Evolutionary conservation across 2,888 invertebrate genomes (phyloP).

Genomic region (Sminthurinus aureus): DNA sequence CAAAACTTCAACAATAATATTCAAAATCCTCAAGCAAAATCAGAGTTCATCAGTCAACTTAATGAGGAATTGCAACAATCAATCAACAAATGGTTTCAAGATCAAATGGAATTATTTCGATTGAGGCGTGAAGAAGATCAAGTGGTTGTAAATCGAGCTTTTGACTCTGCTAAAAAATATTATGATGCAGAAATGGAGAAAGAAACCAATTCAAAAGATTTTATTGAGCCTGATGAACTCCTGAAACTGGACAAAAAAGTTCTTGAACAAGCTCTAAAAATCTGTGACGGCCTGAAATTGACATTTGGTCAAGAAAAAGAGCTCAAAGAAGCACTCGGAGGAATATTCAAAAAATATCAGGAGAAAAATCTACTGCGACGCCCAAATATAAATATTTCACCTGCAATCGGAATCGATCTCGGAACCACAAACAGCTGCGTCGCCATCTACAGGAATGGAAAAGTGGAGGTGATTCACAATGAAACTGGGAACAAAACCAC

Average conservation of each 20-base stretch:
- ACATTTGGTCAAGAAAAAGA: constrained; percentile 16
- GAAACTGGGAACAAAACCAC: constrained; percentile 84
- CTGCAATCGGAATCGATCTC: constrained; percentile 82
- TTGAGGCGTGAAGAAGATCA: background rate
- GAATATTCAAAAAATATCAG: constrained; percentile 5
- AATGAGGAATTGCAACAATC: too few species aligned
- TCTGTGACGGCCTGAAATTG: background rate
- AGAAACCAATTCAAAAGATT: background rate
- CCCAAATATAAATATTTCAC: background rate
- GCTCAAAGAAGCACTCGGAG: constrained; percentile 10
- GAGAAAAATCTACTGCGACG: constrained; percentile 2
- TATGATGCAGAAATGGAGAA: constrained; percentile 31
- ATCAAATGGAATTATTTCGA: background rate
- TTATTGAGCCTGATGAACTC: constrained; percentile 17
- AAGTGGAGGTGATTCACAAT: too few species aligned
- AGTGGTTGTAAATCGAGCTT: background rate
- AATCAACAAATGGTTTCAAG: too few species aligned
- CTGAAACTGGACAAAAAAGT: background rate
- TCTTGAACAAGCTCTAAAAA: background rate
- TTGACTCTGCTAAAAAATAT: constrained; percentile 10
- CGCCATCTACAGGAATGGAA: constrained; percentile 81
- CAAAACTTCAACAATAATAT: too few species aligned
- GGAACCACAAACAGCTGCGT: constrained; percentile 88
- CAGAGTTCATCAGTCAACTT: too few species aligned
- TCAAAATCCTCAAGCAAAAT: too few species aligned